Percentiles rank a stretch among this genome's conserved stretches.
These are phyloP conservation scores for Ophion ventricosus DNA, from an alignment of 2,888 invertebrate species.

Conservation along the genomic window DNA sequence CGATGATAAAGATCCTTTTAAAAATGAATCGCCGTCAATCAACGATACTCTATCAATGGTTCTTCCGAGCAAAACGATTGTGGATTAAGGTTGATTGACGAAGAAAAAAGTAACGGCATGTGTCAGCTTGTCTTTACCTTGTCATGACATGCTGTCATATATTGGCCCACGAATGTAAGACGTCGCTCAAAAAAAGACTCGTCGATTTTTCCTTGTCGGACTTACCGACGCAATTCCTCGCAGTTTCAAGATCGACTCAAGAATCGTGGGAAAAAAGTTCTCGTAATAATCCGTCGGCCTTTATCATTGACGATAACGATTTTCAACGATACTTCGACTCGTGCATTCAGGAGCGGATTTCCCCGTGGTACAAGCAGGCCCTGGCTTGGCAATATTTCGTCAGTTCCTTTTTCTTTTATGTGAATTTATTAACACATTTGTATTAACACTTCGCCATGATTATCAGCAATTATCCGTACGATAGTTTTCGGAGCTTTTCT, in stretches of 20 bases:
- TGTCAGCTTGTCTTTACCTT: neutral
- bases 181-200: neutral
- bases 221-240: neutral
- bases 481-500: too few species aligned
- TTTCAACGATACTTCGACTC: neutral
- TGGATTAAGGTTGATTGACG: neutral
- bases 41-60: constrained; percentile 21
- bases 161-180: neutral
- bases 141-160: neutral
- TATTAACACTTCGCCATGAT: too few species aligned
- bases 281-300: neutral
- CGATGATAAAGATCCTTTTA: neutral
- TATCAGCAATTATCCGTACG: too few species aligned
- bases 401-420: neutral
- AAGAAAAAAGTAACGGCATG: neutral
- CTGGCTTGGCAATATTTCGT: neutral
- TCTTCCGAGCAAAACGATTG: neutral
- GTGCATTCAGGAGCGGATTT: neutral
- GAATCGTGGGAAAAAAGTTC: neutral
- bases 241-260: neutral
- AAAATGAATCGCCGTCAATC: neutral
- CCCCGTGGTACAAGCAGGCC: neutral
- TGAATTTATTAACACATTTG: too few species aligned
- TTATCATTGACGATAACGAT: constrained; percentile 10
- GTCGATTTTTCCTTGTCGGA: neutral